Percentiles rank a stretch among this genome's conserved stretches.
These are phyloP conservation scores for Columba janthina DNA, from an alignment of 2,113 vertebrate species.

Conservation along the genomic window DNA sequence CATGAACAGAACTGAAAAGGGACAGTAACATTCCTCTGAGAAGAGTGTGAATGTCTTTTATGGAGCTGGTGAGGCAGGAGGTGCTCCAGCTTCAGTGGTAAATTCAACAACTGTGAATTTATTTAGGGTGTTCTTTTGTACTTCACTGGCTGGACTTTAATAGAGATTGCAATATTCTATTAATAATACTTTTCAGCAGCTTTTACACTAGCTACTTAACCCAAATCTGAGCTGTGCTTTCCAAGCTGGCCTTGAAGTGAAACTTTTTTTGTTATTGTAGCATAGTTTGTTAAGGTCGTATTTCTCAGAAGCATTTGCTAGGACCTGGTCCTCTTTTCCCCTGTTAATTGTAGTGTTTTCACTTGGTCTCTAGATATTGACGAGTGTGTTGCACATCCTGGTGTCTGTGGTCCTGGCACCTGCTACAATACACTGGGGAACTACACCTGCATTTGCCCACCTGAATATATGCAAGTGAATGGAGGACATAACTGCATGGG, in stretches of 20 bases:
- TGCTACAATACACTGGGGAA: constrained; percentile 89
- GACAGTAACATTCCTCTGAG: not conserved
- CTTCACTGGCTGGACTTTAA: not conserved
- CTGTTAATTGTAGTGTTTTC: not conserved
- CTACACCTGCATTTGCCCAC: constrained; percentile 86
- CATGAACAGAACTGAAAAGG: not conserved
- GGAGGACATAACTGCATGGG: constrained; percentile 87
- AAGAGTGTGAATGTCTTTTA: not conserved
- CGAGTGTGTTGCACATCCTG: constrained; percentile 80
- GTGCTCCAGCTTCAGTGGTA: not conserved
- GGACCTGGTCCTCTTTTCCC: not conserved
- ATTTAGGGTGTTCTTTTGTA: not conserved
- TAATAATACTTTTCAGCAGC: not conserved
- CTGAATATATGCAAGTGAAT: constrained; percentile 86
- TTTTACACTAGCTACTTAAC: not conserved
- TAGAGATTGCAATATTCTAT: not conserved
- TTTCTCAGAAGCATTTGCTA: not conserved
- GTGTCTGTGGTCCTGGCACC: constrained; percentile 83
- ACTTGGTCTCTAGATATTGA: constrained; percentile 75
- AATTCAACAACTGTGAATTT: not conserved
- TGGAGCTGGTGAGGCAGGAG: not conserved
- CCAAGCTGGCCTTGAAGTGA: not conserved
- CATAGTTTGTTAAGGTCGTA: rapidly evolving
- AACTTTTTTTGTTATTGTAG: not conserved
- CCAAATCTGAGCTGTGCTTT: not conserved